These are phyloP conservation scores for Phasia obesa DNA, from an alignment of 2,888 invertebrate genomes.

Conservation along the genomic window DNA sequence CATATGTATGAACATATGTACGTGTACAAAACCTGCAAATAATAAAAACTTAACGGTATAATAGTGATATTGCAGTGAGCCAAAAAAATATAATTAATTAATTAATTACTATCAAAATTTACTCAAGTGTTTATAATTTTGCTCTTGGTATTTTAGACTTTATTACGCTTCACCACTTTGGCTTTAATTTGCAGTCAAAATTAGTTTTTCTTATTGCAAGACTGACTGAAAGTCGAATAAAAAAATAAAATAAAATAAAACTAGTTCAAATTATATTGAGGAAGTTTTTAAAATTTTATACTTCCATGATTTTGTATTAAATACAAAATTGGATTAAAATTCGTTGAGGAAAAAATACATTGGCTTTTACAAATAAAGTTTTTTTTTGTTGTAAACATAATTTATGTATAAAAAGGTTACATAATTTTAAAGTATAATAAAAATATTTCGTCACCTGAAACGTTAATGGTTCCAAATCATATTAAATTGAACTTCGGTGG, in stretches of 20 bases:
- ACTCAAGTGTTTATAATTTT: constrained; percentile 72
- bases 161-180: constrained; percentile 51
- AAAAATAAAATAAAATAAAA: constrained; percentile 36
- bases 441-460: no score
- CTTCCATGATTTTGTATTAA: constrained; percentile 47
- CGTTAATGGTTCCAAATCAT: no score
- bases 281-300: constrained; percentile 55
- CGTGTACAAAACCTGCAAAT: neutral
- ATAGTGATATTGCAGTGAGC: constrained; percentile 7
- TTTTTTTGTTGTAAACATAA: no score
- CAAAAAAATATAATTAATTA: constrained; percentile 1
- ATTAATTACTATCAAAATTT: constrained; percentile 51
- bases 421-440: no score
- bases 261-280: constrained; percentile 59
- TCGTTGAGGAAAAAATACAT: neutral
- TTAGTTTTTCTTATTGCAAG: neutral
- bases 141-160: constrained; percentile 60
- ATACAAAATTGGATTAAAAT: neutral
- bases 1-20: neutral
- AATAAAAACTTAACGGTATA: constrained; percentile 32
- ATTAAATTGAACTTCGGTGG: no score
- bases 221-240: constrained; percentile 31
- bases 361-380: no score
- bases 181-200: constrained; percentile 18
- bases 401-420: no score